Evolutionary conservation across 2,797 vertebrate species (phyloP).

Genomic region (Argya squamiceps): DNA sequence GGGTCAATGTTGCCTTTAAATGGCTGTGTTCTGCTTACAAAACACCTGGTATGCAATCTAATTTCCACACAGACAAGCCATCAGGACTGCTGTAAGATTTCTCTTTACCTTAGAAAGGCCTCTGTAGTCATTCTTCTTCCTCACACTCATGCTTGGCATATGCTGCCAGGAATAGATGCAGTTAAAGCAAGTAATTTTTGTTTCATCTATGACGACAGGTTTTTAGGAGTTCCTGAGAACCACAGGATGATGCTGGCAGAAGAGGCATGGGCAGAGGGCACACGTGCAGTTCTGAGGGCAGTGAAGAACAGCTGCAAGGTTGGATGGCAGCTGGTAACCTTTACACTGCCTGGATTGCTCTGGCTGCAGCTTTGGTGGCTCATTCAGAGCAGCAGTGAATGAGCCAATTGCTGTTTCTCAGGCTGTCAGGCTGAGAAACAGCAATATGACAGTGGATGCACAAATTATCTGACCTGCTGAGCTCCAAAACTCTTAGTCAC

Average conservation of each 20-base stretch:
- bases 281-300: background rate
- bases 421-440: background rate
- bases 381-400: background rate
- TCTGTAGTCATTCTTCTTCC: background rate
- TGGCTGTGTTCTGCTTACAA: constrained; percentile 3
- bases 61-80: background rate
- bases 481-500: background rate
- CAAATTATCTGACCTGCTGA: background rate
- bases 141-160: background rate
- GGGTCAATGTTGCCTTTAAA: constrained; percentile 3
- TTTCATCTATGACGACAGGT: constrained; percentile 3
- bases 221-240: constrained; percentile 8
- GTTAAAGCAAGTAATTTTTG: constrained; percentile 14
- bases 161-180: background rate
- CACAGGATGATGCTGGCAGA: background rate
- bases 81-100: background rate
- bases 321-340: constrained; percentile 4
- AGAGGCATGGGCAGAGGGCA: background rate
- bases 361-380: background rate
- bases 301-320: constrained; percentile 2
- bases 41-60: background rate
- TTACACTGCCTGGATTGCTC: background rate
- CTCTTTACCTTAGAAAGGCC: constrained; percentile 5
- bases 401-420: no score
- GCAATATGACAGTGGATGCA: background rate